Evolutionary conservation across 1,140 invertebrate genomes (phyloP).

Genomic region (Penaeus indicus): DNA sequence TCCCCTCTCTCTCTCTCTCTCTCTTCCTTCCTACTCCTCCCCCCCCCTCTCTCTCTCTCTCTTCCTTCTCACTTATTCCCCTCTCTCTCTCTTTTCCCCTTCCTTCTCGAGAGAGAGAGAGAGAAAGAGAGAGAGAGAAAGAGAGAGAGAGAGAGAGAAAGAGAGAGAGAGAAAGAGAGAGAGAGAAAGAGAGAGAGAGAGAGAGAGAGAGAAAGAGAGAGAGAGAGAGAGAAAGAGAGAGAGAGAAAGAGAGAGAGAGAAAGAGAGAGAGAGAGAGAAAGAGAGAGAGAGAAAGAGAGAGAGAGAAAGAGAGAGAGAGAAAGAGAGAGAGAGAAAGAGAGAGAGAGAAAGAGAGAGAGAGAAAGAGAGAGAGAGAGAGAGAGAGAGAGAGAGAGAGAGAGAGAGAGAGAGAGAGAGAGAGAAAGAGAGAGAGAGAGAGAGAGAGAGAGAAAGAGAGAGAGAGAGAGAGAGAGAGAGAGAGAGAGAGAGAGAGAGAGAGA

Average conservation of each 20-base stretch:
- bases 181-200: not conserved
- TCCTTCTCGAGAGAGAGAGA: not conserved
- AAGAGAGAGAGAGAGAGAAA: not conserved
- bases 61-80: too few relatives aligned
- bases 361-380: not conserved
- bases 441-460: not conserved
- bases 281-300: not conserved
- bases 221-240: not conserved
- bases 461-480: not conserved
- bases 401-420: not conserved
- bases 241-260: not conserved
- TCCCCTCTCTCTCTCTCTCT: too few relatives aligned
- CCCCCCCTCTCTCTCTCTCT: too few relatives aligned
- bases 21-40: too few relatives aligned
- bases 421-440: not conserved
- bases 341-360: not conserved
- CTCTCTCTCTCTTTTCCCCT: too few relatives aligned
- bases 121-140: not conserved
- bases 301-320: not conserved
- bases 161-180: not conserved
- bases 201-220: not conserved
- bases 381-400: conserved; percentile 1
- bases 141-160: not conserved
- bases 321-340: not conserved
- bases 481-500: not conserved